phyloP scores from a whole-genome alignment of 2,797 vertebrate genomes.

The Erethizon dorsatum region DNA sequence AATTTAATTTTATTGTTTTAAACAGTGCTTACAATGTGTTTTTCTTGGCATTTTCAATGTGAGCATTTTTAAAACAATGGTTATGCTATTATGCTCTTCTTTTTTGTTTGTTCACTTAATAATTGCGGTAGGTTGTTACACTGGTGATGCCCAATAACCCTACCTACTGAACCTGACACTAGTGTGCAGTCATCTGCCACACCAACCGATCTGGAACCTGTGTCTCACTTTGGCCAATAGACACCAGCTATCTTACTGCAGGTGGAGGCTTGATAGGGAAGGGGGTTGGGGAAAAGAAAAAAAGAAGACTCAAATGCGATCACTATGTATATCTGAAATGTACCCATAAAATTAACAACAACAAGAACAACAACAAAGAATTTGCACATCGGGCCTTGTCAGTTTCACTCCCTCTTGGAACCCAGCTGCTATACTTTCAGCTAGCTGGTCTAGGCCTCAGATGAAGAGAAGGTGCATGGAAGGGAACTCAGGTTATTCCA shows the following conservation, averaged over 20 bases:
- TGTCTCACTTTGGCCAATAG: background rate
- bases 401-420: background rate
- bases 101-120: constrained; percentile 4
- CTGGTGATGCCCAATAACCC: background rate
- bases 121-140: background rate
- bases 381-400: background rate
- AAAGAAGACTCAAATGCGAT: background rate
- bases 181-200: background rate
- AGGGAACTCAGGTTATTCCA: background rate
- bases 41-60: background rate
- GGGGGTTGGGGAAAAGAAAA: background rate
- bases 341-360: background rate
- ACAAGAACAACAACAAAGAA: background rate
- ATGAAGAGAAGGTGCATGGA: background rate
- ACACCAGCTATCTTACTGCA: background rate
- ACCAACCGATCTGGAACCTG: background rate
- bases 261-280: background rate
- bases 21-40: background rate
- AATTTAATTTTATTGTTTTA: constrained; percentile 43
- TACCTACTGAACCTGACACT: background rate
- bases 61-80: constrained; percentile 3
- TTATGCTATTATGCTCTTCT: background rate
- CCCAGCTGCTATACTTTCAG: background rate
- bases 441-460: background rate
- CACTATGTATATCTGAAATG: background rate